phyloP scores from a whole-genome alignment of 2,797 vertebrate species.

The Pangasius larnaudii region DNA sequence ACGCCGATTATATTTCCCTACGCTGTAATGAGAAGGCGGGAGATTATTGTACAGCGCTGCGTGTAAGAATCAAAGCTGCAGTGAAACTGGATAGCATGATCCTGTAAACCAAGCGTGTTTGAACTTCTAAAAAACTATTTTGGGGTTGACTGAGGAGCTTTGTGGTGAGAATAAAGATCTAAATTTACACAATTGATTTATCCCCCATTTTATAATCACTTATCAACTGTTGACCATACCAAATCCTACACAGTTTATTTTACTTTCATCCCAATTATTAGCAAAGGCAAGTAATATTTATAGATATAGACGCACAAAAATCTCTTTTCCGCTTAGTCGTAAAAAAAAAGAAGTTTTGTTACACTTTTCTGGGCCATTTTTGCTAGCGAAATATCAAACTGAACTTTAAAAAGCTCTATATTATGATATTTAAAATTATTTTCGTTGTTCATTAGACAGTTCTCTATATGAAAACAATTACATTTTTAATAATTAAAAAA shows the following conservation, averaged over 20 bases:
- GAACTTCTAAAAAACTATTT: not conserved
- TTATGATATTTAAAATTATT: not conserved
- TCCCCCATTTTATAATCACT: not conserved
- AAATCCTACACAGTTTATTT: not conserved
- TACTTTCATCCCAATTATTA: not conserved
- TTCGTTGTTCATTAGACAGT: not conserved
- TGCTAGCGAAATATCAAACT: too few species aligned
- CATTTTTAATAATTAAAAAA: not conserved
- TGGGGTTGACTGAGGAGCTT: not conserved
- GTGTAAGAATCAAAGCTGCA: constrained; percentile 35
- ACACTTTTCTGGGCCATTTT: not conserved
- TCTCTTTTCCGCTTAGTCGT: not conserved
- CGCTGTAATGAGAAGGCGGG: constrained; percentile 42
- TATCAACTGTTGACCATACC: too few species aligned
- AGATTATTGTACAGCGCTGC: constrained; percentile 49
- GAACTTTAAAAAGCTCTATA: not conserved
- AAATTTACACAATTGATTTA: constrained; percentile 15
- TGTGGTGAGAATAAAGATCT: not conserved
- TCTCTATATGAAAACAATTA: not conserved
- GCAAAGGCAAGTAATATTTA: not conserved
- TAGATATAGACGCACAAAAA: not conserved
- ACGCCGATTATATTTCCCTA: constrained; percentile 52
- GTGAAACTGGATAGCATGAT: constrained; percentile 3
- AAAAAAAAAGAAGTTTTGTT: not conserved
- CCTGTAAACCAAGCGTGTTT: constrained; percentile 13